These are phyloP conservation scores for Apotomis turbidana DNA, from an alignment of 2,888 invertebrate species.

Conservation along the genomic window DNA sequence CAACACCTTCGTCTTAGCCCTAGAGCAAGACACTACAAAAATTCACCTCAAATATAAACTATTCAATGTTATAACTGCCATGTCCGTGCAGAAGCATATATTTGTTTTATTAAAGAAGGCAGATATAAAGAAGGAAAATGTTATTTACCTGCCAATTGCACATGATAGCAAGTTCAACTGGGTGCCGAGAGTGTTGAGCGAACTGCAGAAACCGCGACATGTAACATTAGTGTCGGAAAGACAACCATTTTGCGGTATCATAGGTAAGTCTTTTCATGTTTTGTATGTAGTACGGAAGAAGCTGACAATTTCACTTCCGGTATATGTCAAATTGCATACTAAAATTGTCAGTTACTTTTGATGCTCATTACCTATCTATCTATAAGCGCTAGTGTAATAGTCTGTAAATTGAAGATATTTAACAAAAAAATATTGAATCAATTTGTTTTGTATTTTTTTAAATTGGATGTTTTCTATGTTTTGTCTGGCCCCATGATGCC, in stretches of 20 bases:
- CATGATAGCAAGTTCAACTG: conserved; percentile 60
- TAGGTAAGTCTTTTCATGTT: conserved; percentile 51
- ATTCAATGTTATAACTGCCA: conserved; percentile 56
- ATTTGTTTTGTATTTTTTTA: too few species aligned
- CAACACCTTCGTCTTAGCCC: conserved; percentile 55
- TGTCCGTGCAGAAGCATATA: conserved; percentile 55
- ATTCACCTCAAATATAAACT: conserved; percentile 49
- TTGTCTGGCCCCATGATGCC: too few species aligned
- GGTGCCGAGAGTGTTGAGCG: conserved; percentile 54
- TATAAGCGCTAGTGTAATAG: too few species aligned
- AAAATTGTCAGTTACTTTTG: too few species aligned
- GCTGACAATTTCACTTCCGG: too few species aligned
- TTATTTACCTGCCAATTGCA: conserved; percentile 54
- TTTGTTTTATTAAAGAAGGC: conserved; percentile 56
- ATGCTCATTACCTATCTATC: too few species aligned
- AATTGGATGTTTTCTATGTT: too few species aligned
- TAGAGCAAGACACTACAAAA: conserved; percentile 53
- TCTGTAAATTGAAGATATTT: too few species aligned
- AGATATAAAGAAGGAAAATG: conserved; percentile 43
- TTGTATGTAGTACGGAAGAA: background rate
- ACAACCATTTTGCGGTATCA: conserved; percentile 59
- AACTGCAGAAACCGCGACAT: conserved; percentile 54
- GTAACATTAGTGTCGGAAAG: conserved; percentile 60
- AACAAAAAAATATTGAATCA: too few species aligned
- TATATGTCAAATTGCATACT: too few species aligned